phyloP scores from a whole-genome alignment of 2,888 invertebrate genomes.

The Cantharis rustica region DNA sequence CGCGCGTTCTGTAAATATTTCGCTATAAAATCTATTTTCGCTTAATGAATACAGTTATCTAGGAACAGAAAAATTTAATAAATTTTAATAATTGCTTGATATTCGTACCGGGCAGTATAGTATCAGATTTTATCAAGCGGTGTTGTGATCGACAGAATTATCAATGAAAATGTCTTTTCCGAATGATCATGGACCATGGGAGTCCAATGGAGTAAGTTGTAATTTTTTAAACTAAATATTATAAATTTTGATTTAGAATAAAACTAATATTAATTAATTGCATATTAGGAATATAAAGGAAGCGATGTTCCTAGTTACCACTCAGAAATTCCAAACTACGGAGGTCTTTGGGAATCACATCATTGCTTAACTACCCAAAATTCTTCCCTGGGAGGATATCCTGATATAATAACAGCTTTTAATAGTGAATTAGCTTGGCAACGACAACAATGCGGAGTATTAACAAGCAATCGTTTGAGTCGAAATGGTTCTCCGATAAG shows the following conservation, averaged over 20 bases:
- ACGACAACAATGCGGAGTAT: slow-evolving; percentile 60
- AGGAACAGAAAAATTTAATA: not conserved
- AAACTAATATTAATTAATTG: not conserved
- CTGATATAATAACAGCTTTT: slow-evolving; percentile 70
- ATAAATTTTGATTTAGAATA: not conserved
- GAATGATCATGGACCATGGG: slow-evolving; percentile 53
- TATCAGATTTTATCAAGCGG: not conserved
- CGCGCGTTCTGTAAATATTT: not conserved
- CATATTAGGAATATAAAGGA: slow-evolving; percentile 36
- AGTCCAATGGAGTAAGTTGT: slow-evolving; percentile 49
- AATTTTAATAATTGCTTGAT: not conserved
- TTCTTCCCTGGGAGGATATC: slow-evolving; percentile 66
- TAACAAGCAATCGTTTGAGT: slow-evolving; percentile 51
- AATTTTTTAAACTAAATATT: not conserved
- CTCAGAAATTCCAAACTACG: slow-evolving; percentile 53
- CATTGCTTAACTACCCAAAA: slow-evolving; percentile 61
- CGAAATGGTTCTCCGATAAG: slow-evolving; percentile 42
- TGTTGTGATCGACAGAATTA: slow-evolving; percentile 1
- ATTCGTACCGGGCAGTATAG: not conserved
- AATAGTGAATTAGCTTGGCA: slow-evolving; percentile 69
- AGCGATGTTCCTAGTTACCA: slow-evolving; percentile 49
- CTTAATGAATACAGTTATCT: not conserved
- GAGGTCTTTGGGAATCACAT: slow-evolving; percentile 65
- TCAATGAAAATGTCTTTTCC: slow-evolving; percentile 56
- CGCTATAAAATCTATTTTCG: not conserved